These are phyloP conservation scores for Petrolisthes cinctipes DNA, from an alignment of 2,888 invertebrate species.

Conservation along the genomic window DNA sequence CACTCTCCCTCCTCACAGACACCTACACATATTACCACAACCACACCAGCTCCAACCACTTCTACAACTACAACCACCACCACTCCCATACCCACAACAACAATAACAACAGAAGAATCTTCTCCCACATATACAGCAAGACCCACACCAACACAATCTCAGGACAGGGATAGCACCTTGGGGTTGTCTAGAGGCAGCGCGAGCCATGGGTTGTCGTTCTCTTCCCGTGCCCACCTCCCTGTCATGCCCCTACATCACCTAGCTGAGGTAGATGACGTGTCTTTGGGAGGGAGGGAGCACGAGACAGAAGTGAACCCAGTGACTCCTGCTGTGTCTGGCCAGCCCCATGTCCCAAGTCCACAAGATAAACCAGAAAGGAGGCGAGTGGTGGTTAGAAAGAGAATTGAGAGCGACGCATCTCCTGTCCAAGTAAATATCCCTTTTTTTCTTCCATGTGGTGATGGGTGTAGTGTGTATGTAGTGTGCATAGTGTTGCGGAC, in stretches of 20 bases:
- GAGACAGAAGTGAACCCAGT: background rate
- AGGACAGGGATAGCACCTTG: constrained; percentile 28
- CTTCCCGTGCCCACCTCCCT: background rate
- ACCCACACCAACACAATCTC: constrained; percentile 33
- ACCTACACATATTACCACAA: constrained; percentile 33
- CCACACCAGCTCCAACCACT: constrained; percentile 25
- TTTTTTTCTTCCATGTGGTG: constrained; percentile 19
- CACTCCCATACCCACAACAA: background rate
- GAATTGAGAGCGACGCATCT: constrained; percentile 19
- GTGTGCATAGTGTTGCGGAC: constrained; percentile 30
- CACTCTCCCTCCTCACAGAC: constrained; percentile 34
- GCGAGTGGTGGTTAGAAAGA: constrained; percentile 47
- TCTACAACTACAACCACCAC: constrained; percentile 24
- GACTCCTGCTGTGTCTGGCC: background rate
- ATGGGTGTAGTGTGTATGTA: constrained; percentile 49
- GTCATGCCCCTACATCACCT: background rate
- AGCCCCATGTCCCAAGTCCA: constrained; percentile 19
- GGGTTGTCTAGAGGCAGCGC: background rate
- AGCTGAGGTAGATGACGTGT: constrained; percentile 1
- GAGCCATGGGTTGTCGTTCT: constrained; percentile 14
- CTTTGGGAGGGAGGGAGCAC: constrained; percentile 9
- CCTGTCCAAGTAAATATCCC: constrained; percentile 53
- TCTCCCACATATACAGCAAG: constrained; percentile 22
- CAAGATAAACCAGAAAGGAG: constrained; percentile 10
- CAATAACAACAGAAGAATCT: constrained; percentile 28